Base-by-base conservation (phyloP, 2,797 vertebrate species). In the Garrulus glandarius region DNA sequence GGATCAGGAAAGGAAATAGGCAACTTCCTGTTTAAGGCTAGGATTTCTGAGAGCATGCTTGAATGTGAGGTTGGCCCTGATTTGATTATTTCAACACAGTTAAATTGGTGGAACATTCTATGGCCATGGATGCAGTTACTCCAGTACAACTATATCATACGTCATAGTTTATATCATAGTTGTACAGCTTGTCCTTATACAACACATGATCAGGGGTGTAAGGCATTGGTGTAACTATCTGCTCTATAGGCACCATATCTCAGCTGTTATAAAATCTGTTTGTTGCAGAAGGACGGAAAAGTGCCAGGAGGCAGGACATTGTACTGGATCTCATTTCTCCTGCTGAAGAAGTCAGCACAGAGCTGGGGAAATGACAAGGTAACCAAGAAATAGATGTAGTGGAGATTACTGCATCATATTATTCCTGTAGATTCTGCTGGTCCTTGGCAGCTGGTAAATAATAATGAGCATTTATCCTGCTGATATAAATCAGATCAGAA, bases 401-500 rank as follows among this genome's bases (percentile, higher is more conserved):
- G 37, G 44, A 61, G 53, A 46, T 71, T 61, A 76, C 29, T 24
- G 61, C 52, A 59, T 88, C 22, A 6, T 47, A 37, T 74, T 52
- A 67, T 89, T 96, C 32, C 79, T 69, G 32, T 81, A 69, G 23
- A 41, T 93, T 92, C 59, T 86, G 29, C 44, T 90, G 69, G 37
- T 79, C 52, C 57, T 80, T 92, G 47, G 82, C 76, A 95, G 37
- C 34, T 92, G 67, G 69, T 61, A 81, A 76, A 86, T 63, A 77
- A 90, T 84, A 46, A 78, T 65, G 36, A 24, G 11, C 0, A 0
- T 72, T 94, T 95, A 76, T 67, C 34, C 65, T 88, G 82, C 63
- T 36, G 43, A 69, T 92, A 82, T 88, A 95, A 93, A 92, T 95
- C 79, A 79, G 76, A 90, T 67, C 60, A 92, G 80, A 67, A 93